Base-by-base conservation (phyloP, 2,888 invertebrate genomes). In the Campoplex nolae region DNA sequence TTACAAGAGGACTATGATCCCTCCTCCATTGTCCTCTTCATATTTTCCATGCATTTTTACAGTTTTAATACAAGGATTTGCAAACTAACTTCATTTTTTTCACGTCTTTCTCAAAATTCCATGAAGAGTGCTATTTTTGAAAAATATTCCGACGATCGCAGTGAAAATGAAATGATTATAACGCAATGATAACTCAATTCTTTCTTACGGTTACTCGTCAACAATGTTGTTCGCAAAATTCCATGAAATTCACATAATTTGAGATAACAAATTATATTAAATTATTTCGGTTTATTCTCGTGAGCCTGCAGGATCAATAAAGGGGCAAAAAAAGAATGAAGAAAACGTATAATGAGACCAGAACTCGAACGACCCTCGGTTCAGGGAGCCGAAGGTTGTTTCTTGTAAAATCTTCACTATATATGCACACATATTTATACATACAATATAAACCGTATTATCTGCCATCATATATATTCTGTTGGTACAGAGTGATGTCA, bases 1-100 rank as follows among this genome's bases (percentile, higher is more conserved):
- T 85, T 88, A 83, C 79, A 77, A 83, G 45, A 84, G 68, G 32
- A 78, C 51, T 78, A 73, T 45, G 76, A 28, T 76, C 62, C 51
- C 51, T 80, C 23, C 38, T 54, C 35, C 84, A 65, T 32, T 48
- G 56, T 68, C 67, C 67, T 32, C 7, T 48, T 56, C 32, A 13
- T 48, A 42, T 38, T 4, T 48, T 42, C 23, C 70, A 51, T 38
- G 23, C 54, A 73, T 78, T 54, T 65, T 38, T 70, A 78, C 65
- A 9, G 51, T 62, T 62, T 56, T 62, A 13, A 9, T 11, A 11
- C 13, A 58, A 4, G 13, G 4, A 32, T 62, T 62, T 32, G 13
- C 28, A 32, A 32, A 16, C 32, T 1, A 62, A 9, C 3, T 62
- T 32, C 2, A 16, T 32, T 58, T 28, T 28, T 32, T 32, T 32